phyloP scores from a whole-genome alignment of 2,888 invertebrate genomes.

The Catocala fraxini region DNA sequence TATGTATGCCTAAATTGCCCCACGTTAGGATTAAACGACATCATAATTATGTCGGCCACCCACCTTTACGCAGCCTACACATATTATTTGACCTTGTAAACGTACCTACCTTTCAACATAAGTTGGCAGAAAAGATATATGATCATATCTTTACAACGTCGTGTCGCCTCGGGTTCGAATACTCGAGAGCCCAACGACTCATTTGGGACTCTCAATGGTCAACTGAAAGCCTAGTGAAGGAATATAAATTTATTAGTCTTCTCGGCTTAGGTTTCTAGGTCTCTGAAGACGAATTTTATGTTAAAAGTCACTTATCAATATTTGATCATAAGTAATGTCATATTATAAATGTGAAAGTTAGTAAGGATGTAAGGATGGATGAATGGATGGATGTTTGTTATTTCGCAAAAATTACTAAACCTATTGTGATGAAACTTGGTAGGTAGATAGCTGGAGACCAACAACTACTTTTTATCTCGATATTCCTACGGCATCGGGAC shows the following conservation, averaged over 20 bases:
- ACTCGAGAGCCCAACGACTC: not conserved
- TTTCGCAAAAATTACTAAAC: too few species aligned
- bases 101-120: not conserved
- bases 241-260: not conserved
- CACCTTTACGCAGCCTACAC: constrained; percentile 3
- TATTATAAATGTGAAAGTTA: too few species aligned
- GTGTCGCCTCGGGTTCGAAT: not conserved
- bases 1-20: too few species aligned
- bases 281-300: not conserved
- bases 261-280: not conserved
- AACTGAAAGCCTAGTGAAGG: not conserved
- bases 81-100: not conserved
- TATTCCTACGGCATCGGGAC: too few species aligned
- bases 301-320: not conserved
- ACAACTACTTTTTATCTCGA: too few species aligned
- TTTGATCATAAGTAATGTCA: too few species aligned
- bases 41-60: not conserved
- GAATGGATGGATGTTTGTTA: too few species aligned
- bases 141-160: not conserved
- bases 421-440: too few species aligned
- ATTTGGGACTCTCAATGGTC: not conserved
- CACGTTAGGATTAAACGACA: not conserved
- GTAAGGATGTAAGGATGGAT: too few species aligned
- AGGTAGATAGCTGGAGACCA: too few species aligned
- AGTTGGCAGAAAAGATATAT: not conserved